Base-by-base conservation (phyloP, 2,797 vertebrate genomes). In the Eurystomus glaucurus region DNA sequence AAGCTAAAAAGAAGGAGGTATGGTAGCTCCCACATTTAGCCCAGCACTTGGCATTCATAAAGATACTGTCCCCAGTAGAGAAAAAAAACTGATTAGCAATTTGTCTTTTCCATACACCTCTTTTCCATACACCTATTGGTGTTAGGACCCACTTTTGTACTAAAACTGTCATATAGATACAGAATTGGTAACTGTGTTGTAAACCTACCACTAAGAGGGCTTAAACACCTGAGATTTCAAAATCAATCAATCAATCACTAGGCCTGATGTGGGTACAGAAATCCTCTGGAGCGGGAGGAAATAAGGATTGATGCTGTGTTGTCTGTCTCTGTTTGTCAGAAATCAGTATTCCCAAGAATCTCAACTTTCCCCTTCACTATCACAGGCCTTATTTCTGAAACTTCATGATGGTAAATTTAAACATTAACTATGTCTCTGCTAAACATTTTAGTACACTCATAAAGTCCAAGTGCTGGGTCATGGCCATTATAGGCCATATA, bases 401-500 rank as follows among this genome's bases (percentile, higher is more conserved):
- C 7, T 54, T 78, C 31, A 20, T 16, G 18, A 45, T 37, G 45
- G 29, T 20, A 90, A 78, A 75, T 89, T 64, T 74, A 74, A 75
- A 72, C 18, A 58, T 50, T 76, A 60, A 65, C 26, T 21, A 5
- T 29, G 14, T 35, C 21, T 82, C 55, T 95, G 54, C 8, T 87
- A 26, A 82, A 46, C 2, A 28, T 79, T 82, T 79, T 18, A 50
- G 16, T 45, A 19, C 16, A 23, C 2, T 50, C 28, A 28, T 31
- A 29, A 35, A 52, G 9, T 17, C 48, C 1, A 0, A 71, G 28
- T 35, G 11, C 7, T 11, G 2, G 2, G 25, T 62, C 37, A 65
- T 0, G 0, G 26, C 20, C 1, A 0, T 60, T 60, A 45, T 18
- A 57, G 37, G 20, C 46, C 6, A 6, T 43, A 33, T 29, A 45